Conservation (phyloP, 2,888 invertebrate species). For the Caenorhabditis becei region DNA sequence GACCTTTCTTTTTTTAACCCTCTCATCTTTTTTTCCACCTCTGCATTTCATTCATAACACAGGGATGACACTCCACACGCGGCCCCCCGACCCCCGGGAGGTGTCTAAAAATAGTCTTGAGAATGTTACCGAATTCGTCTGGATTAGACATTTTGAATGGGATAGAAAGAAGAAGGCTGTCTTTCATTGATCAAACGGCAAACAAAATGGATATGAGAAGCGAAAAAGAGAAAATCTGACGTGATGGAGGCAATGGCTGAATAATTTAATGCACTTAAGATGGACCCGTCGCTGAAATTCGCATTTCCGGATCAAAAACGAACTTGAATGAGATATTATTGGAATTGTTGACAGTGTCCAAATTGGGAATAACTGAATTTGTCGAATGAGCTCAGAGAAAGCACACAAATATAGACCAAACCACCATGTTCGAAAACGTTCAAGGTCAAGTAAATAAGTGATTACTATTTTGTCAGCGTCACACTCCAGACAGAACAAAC, state of each 20-base stretch:
- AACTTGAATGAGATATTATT: too few relatives aligned
- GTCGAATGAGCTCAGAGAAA: too few relatives aligned
- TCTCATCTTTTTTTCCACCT: conserved; percentile 26
- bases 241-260: conserved; percentile 6
- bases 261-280: not conserved
- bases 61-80: conserved; percentile 49
- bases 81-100: conserved; percentile 9
- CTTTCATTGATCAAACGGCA: conserved; percentile 50
- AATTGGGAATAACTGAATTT: too few relatives aligned
- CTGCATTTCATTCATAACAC: conserved; percentile 35
- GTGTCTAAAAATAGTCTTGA: conserved; percentile 30
- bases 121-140: conserved; percentile 52
- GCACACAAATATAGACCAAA: not conserved
- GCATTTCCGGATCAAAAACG: conserved; percentile 12
- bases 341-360: not conserved
- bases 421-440: not conserved
- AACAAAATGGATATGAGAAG: not conserved
- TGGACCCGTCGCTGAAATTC: not conserved
- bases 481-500: too few relatives aligned
- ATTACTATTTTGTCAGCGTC: too few relatives aligned
- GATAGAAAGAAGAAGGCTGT: conserved; percentile 11
- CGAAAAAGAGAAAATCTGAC: not conserved
- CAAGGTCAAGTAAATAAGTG: not conserved
- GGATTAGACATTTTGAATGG: conserved; percentile 52
- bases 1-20: conserved; percentile 47